Evolutionary conservation across 2,113 vertebrate species (phyloP), one percentile per base, ranked within the genome.

Genomic region (Rhinolophus sinicus): DNA sequence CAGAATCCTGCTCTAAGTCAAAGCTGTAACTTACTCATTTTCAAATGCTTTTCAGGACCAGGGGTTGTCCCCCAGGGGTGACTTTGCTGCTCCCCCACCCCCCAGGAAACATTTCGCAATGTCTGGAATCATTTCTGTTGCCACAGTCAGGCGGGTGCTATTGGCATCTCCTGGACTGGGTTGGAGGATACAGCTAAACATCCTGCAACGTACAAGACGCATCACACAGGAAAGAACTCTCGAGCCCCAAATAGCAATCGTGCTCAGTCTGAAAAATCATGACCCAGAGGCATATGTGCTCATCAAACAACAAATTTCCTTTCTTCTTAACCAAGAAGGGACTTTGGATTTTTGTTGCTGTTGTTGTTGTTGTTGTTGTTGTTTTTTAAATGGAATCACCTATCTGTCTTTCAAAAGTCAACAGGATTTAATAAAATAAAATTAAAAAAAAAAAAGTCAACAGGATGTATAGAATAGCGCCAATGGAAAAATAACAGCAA

Each of bases 201-300:
- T 16, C 67, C 2, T 0, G 56, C 35, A 28, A 30, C 2, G 5
- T 10, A 7, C 8, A 3, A 10, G 28, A 18, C 8, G 9, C 24
- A 28, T 21, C 19, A 5, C 21, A 0, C 0, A 7, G 30, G 40
- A 28, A 38, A 33, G 47, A 50, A 38, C 6, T 3, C 4, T 2
- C 2, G 47, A 19, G 26, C 21, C 21, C 35, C 11, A 28, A 14
- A 56, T 0, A 8, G 11, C 30, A 7, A 5, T 0, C 1, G 18
- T 24, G 8, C 30, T 1, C 21, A 54, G n/a, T 8, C 28, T 12
- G 56, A 58, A 15, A 52, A 81, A 52, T 7, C 21, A 3, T 10
- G 33, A 24, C 33, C 24, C 26, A 3, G 3, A 78, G 12, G 19
- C 24, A 38, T 6, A 4, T 1, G 12, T 0, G 21, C 12, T 40